Conservation (phyloP, 2,113 vertebrate species). For the Trogon melanurus region DNA sequence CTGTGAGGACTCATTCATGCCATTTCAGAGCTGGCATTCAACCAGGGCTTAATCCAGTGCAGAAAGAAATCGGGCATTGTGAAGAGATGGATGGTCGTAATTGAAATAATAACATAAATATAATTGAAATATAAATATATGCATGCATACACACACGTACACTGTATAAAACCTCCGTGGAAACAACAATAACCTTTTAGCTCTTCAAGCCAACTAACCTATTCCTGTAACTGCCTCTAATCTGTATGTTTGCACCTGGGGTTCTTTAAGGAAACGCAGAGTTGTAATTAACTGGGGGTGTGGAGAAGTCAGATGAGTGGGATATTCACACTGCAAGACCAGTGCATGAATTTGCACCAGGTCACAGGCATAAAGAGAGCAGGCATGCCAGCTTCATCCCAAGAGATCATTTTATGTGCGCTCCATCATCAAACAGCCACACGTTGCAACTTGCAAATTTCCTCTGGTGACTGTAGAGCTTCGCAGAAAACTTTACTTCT, state of each 20-base stretch:
- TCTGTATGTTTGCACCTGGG: constrained; percentile 60
- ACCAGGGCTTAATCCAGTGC: constrained; percentile 22
- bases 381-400: neutral
- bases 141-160: constrained; percentile 10
- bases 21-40: constrained; percentile 49
- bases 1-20: constrained; percentile 67
- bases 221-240: constrained; percentile 61
- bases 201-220: constrained; percentile 38
- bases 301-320: constrained; percentile 62
- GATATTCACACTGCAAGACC: constrained; percentile 52
- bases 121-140: constrained; percentile 71
- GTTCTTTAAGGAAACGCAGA: constrained; percentile 65
- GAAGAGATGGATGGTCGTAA: constrained; percentile 65
- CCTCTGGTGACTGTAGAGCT: constrained; percentile 28
- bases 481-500: constrained; percentile 16
- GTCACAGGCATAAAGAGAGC: constrained; percentile 34
- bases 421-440: constrained; percentile 32
- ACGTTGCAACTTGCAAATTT: constrained; percentile 18
- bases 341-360: constrained; percentile 9
- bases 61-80: constrained; percentile 62
- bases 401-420: neutral
- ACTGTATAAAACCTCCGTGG: constrained; percentile 29
- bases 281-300: constrained; percentile 59
- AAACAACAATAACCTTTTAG: constrained; percentile 67
- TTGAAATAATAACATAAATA: constrained; percentile 73